phyloP scores from a whole-genome alignment of 2,113 vertebrate genomes.

The Peromyscus polionotus region DNA sequence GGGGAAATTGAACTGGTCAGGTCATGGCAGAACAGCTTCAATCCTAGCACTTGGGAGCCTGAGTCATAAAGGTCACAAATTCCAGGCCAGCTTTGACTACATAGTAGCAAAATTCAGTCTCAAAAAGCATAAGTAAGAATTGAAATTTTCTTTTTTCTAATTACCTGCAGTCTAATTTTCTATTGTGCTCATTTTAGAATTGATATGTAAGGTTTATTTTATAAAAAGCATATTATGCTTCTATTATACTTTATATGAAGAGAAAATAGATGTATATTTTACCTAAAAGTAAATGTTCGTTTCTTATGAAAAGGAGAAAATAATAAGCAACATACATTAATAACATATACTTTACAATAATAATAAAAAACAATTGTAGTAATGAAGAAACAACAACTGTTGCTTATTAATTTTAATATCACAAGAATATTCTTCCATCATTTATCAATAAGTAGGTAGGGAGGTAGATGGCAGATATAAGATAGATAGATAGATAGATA shows the following conservation, averaged over 20 bases:
- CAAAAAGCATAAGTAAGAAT: background rate
- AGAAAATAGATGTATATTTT: background rate
- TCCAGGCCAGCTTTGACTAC: background rate
- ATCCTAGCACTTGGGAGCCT: background rate
- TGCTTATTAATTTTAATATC: constrained; percentile 31
- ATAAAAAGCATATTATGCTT: constrained; percentile 26
- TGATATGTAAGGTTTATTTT: constrained; percentile 2
- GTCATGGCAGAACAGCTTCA: background rate
- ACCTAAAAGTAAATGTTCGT: constrained; percentile 11
- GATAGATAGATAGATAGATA: background rate
- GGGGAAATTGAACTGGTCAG: background rate
- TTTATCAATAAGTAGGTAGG: background rate
- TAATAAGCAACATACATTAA: constrained; percentile 4
- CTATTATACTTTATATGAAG: constrained; percentile 13
- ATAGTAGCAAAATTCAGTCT: background rate
- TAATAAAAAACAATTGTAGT: background rate
- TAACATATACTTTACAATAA: background rate
- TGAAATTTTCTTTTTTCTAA: constrained; percentile 42
- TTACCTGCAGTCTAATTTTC: background rate
- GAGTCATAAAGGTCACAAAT: background rate
- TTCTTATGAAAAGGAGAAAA: constrained; percentile 37
- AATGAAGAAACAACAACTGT: background rate
- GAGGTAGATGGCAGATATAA: background rate
- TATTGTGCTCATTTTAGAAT: constrained; percentile 17
- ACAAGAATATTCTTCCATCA: background rate